Percentiles rank a stretch among this genome's conserved stretches.
phyloP scores from a whole-genome alignment of 2,888 invertebrate species.

The Calliphora vomitoria region DNA sequence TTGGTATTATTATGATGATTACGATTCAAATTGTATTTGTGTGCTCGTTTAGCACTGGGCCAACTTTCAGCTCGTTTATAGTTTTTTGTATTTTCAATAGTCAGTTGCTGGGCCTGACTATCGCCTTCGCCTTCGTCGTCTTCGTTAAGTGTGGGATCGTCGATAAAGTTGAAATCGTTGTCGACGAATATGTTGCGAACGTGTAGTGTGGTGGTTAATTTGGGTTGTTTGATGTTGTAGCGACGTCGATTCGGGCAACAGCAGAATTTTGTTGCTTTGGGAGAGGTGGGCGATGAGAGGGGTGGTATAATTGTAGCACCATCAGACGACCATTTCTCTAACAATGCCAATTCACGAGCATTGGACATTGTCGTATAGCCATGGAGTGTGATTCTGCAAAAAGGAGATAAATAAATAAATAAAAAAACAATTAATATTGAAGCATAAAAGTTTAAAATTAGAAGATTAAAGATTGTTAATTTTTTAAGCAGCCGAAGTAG shows the following conservation, averaged over 20 bases:
- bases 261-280: slow-evolving; percentile 81
- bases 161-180: slow-evolving; percentile 82
- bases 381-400: slow-evolving; percentile 82
- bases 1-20: neutral
- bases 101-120: slow-evolving; percentile 52
- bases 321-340: slow-evolving; percentile 83
- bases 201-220: slow-evolving; percentile 78
- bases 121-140: slow-evolving; percentile 64
- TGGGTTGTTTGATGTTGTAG: slow-evolving; percentile 80
- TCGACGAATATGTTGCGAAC: slow-evolving; percentile 81
- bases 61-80: slow-evolving; percentile 72
- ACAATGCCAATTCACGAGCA: slow-evolving; percentile 83
- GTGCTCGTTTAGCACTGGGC: slow-evolving; percentile 68
- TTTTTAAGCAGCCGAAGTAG: too few species aligned
- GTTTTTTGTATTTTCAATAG: slow-evolving; percentile 59
- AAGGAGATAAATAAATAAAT: slow-evolving; percentile 53
- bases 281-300: slow-evolving; percentile 81
- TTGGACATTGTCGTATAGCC: slow-evolving; percentile 83
- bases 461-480: too few species aligned
- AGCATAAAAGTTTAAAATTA: neutral
- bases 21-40: slow-evolving; percentile 52
- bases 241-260: slow-evolving; percentile 82
- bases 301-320: slow-evolving; percentile 80
- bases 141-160: slow-evolving; percentile 79
- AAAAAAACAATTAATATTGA: neutral